A percentile compares a stretch with the other conserved stretches of the same genome.
These are phyloP conservation scores for Pandion haliaetus DNA, from an alignment of 2,113 vertebrate genomes.

Conservation along the genomic window DNA sequence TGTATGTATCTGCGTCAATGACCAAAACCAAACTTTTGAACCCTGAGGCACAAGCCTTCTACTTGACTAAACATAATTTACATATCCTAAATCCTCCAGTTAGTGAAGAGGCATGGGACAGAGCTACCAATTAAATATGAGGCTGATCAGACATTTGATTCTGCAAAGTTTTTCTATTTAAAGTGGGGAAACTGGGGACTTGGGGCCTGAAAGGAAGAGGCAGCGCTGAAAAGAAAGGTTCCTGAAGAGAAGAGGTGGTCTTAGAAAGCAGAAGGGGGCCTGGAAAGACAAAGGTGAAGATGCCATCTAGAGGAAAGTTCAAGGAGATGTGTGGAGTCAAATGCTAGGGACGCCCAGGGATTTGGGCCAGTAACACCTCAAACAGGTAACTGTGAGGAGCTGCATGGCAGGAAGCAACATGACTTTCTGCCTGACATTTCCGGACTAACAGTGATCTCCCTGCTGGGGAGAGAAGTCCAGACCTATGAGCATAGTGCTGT, in stretches of 20 bases:
- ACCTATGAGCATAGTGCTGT: neutral
- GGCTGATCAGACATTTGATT: neutral
- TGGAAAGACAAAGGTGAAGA: neutral
- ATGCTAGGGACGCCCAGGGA: neutral
- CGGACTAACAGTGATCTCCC: neutral
- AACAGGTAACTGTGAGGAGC: neutral
- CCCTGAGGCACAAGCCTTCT: neutral
- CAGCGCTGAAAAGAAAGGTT: neutral
- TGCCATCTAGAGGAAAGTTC: neutral
- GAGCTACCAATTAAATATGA: neutral
- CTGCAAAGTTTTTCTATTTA: neutral
- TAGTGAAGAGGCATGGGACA: neutral
- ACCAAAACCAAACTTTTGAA: neutral
- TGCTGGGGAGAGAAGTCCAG: neutral
- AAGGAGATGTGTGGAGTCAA: rapidly evolving
- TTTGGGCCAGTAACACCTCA: neutral
- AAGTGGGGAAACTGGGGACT: neutral
- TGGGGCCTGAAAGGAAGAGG: neutral
- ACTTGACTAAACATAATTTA: neutral
- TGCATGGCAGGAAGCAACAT: neutral
- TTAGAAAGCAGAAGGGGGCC: neutral
- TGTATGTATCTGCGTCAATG: neutral
- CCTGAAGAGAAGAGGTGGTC: neutral
- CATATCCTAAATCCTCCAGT: neutral
- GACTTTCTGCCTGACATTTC: neutral